Evolutionary conservation across 23 tunicate genomes (phyloP).

Genomic region (Trididemnum nubilum): DNA sequence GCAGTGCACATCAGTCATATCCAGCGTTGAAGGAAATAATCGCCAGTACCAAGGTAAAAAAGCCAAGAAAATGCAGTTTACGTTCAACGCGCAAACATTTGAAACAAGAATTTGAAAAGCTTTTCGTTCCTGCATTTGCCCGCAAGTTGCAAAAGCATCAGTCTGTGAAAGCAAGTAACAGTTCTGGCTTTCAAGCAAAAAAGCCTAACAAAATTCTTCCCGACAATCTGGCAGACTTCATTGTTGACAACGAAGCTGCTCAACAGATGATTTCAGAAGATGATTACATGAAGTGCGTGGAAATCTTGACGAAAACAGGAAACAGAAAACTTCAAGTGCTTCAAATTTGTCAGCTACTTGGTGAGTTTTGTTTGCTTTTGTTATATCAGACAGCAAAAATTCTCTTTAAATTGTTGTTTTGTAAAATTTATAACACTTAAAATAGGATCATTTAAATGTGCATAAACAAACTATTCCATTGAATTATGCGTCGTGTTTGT

Average conservation of each 20-base stretch:
- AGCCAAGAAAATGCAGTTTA: background rate
- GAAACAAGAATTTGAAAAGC: slow-evolving; percentile 32
- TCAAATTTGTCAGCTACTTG: slow-evolving; percentile 33
- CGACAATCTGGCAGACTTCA: slow-evolving; percentile 42
- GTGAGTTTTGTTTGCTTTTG: slow-evolving; percentile 15
- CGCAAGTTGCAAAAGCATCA: background rate
- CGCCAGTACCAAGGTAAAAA: background rate
- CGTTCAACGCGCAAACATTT: slow-evolving; percentile 9
- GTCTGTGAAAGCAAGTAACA: background rate
- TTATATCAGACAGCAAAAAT: no score
- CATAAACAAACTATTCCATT: no score
- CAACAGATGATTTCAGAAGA: slow-evolving; percentile 21
- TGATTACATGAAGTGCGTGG: slow-evolving; percentile 39
- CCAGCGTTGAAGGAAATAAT: no score
- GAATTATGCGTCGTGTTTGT: no score
- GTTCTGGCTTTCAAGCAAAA: background rate
- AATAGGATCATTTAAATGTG: no score
- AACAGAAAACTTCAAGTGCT: slow-evolving; percentile 30
- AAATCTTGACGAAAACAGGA: background rate
- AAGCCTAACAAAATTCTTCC: slow-evolving; percentile 20
- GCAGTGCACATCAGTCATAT: no score
- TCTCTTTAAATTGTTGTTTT: no score
- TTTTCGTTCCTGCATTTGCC: slow-evolving; percentile 10
- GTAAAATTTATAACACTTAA: no score
- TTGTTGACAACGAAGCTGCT: slow-evolving; percentile 32